Conservation (phyloP, 2,797 vertebrate genomes). For the Cercopithecus neglectus region DNA sequence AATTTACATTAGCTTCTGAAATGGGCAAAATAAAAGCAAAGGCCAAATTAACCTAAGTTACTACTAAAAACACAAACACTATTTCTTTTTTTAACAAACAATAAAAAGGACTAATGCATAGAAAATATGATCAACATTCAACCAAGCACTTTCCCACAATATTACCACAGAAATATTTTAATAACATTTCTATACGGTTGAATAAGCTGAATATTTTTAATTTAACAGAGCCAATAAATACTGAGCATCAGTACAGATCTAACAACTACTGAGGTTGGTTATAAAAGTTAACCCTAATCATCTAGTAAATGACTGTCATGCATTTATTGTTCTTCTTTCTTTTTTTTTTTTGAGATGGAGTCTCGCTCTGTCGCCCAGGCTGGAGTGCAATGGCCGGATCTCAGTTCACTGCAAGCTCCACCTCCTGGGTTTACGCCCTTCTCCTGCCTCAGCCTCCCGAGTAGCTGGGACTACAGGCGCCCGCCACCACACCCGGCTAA, state of each 20-base stretch:
- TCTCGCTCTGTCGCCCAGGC: too few species aligned
- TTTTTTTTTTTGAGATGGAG: neutral
- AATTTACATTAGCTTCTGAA: neutral
- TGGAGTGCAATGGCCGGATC: too few species aligned
- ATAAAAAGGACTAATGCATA: neutral
- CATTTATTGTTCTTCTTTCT: constrained; percentile 12
- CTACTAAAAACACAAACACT: constrained; percentile 22
- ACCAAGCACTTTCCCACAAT: neutral
- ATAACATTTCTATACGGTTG: neutral
- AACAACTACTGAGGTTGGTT: neutral
- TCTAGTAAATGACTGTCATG: neutral
- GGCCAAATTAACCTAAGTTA: neutral
- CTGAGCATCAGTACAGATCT: neutral
- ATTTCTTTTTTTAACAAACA: neutral
- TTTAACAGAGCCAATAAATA: neutral
- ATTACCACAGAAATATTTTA: constrained; percentile 3
- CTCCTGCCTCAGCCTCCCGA: too few species aligned
- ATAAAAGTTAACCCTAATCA: neutral
- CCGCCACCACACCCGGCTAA: too few species aligned
- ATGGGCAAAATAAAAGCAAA: neutral
- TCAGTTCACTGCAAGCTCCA: too few species aligned
- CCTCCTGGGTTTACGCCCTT: too few species aligned
- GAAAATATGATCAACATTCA: neutral
- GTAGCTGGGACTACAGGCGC: too few species aligned
- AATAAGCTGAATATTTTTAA: constrained; percentile 37